Evolutionary conservation across 2,113 vertebrate species (phyloP).

Genomic region (Aix galericulata): DNA sequence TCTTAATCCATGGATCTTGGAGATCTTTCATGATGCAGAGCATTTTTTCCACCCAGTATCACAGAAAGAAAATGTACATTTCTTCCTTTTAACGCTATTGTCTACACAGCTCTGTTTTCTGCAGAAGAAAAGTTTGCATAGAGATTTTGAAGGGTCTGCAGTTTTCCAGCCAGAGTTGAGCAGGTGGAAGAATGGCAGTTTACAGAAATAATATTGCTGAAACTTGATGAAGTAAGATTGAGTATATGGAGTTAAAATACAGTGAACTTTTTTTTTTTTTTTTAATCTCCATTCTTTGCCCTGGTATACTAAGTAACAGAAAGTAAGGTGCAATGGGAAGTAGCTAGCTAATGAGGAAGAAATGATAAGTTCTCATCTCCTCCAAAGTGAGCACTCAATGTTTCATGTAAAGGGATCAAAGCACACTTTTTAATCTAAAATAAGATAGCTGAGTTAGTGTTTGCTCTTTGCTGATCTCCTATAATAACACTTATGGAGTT

Average conservation of each 20-base stretch:
- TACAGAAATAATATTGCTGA: not conserved
- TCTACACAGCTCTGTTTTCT: not conserved
- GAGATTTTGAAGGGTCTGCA: not conserved
- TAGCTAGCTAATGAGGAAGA: not conserved
- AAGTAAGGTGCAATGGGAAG: not conserved
- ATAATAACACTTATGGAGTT: not conserved
- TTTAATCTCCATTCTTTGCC: not conserved
- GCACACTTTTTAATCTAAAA: accelerated
- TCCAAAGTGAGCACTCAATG: not conserved
- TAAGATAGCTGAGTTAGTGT: not conserved
- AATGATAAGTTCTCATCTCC: accelerated
- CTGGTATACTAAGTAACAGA: not conserved
- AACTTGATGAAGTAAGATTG: not conserved
- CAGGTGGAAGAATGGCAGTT: accelerated
- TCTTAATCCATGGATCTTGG: not conserved
- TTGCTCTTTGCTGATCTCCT: not conserved
- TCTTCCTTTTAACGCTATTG: not conserved
- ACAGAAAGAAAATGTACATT: not conserved
- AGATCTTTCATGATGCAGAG: not conserved
- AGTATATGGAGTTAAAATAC: not conserved
- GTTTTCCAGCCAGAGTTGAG: not conserved
- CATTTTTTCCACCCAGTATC: not conserved
- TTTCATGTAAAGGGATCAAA: not conserved
- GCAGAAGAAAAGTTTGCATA: not conserved
- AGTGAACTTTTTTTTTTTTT: not conserved